Percentiles rank a stretch among this genome's conserved stretches.
Evolutionary conservation across 2,888 invertebrate species (phyloP).

Genomic region (Diplolepis rosae): DNA sequence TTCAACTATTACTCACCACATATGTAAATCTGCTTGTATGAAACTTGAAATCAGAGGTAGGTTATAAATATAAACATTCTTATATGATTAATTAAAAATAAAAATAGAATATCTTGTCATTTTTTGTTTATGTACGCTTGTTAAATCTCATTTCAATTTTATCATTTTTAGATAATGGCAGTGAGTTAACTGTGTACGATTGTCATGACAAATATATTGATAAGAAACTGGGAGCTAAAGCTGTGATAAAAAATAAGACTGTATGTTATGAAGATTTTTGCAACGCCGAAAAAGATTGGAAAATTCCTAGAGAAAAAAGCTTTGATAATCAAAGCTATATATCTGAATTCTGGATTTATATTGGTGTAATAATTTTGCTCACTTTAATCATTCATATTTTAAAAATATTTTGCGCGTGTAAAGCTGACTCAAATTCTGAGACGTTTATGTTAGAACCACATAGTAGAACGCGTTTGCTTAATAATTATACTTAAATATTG

Average conservation of each 20-base stretch:
- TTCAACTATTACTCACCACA: background rate
- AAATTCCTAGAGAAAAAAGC: background rate
- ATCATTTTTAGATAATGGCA: slow-evolving; percentile 13
- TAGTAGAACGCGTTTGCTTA: slow-evolving; percentile 1
- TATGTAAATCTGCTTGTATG: background rate
- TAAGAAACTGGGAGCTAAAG: slow-evolving; percentile 5
- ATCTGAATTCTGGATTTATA: slow-evolving; percentile 23
- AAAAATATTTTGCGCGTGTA: background rate
- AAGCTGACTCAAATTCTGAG: background rate
- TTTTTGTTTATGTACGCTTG: background rate
- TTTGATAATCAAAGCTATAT: background rate
- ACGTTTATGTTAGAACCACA: background rate
- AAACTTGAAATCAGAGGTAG: background rate
- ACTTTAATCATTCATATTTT: background rate
- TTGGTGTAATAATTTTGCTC: background rate
- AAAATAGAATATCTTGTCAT: background rate
- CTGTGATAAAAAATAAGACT: slow-evolving; percentile 11
- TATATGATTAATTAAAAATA: background rate
- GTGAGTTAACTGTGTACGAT: background rate
- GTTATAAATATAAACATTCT: background rate
- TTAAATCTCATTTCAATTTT: background rate
- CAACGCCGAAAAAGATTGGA: slow-evolving; percentile 5
- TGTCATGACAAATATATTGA: slow-evolving; percentile 19
- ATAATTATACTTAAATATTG: too few species aligned
- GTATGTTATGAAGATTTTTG: slow-evolving; percentile 8